Base-by-base conservation (phyloP, 2,113 vertebrate species). In the Sphaerodactylus townsendi region DNA sequence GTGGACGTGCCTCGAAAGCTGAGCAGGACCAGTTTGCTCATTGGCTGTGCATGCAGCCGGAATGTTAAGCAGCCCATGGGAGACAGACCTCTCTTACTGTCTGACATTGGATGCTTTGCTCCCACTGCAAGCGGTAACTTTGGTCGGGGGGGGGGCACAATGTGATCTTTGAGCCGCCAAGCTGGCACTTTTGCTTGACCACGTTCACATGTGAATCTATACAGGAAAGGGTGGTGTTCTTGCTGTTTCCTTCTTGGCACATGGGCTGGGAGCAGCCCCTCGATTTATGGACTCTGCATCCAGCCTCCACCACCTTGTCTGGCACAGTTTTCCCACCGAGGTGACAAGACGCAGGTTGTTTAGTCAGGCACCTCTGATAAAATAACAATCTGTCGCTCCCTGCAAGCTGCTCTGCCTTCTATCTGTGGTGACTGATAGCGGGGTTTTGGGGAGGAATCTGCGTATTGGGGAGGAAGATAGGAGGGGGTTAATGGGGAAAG, bases 61-160 rank as follows among this genome's bases (percentile, higher is more conserved):
- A 86, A 86, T 81, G 86, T 59, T 87, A 87, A 82, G 53, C 76
- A 82, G 81, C 81, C 44, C 56, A 69, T 17, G 21, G 68, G 65
- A 84, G 83, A 84, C 48, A 71, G 74, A 50, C 66, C 30, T 78
- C 30, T 25, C 56, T 74, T 64, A 28, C 21, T 3, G 68, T 30
- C 75, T 44, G 69, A 68, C 66, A 33, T 46, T 39, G 37, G 48
- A 17, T 25, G 68, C 62, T 30, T 37, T 41, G 72, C 8, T 23
- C 44, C 41, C 39, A 6, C 15, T 5, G 68, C 77, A 35, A 59
- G 48, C 21, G 35, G 23, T n/a, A 14, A 62, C 46, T 50, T 30
- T 46, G 35, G n/a, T n/a, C n/a, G 0, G 14, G 41, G 78, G 23
- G 21, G 2, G 25, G 9, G 5, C 1, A 3, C 3, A 6, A 30